These are phyloP conservation scores for Muscicapa adusta DNA, from an alignment of 2,113 vertebrate species.

Conservation along the genomic window DNA sequence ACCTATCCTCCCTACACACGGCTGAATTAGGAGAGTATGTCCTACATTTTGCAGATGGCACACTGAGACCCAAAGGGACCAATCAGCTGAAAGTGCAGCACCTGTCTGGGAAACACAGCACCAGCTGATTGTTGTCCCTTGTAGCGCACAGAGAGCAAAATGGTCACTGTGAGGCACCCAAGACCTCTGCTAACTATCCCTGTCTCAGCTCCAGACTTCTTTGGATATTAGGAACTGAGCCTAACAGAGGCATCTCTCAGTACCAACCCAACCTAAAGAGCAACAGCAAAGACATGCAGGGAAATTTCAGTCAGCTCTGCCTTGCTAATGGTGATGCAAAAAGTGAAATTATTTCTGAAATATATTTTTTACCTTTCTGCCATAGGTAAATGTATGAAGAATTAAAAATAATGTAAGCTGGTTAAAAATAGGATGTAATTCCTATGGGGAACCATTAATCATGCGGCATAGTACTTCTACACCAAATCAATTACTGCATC, in stretches of 20 bases:
- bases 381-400: slow-evolving; percentile 12
- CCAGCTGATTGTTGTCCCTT: not conserved
- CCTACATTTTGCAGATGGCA: not conserved
- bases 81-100: not conserved
- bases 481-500: slow-evolving; percentile 17
- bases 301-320: not conserved
- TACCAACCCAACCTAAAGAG: not conserved
- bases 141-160: not conserved
- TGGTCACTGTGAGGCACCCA: not conserved
- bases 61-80: not conserved
- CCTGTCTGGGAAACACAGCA: not conserved
- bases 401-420: slow-evolving; percentile 26
- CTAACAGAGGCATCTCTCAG: too few species aligned
- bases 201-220: not conserved
- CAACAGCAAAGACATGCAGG: not conserved
- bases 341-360: slow-evolving; percentile 25
- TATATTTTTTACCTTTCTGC: slow-evolving; percentile 40
- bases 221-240: not conserved
- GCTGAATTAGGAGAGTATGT: not conserved
- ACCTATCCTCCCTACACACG: not conserved
- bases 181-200: too few species aligned
- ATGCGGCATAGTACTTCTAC: not conserved
- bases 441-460: slow-evolving; percentile 37
- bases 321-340: not conserved
- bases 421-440: slow-evolving; percentile 48